These are phyloP conservation scores for Cataglyphis cursor DNA, from an alignment of 2,888 invertebrate genomes.

Conservation along the genomic window DNA sequence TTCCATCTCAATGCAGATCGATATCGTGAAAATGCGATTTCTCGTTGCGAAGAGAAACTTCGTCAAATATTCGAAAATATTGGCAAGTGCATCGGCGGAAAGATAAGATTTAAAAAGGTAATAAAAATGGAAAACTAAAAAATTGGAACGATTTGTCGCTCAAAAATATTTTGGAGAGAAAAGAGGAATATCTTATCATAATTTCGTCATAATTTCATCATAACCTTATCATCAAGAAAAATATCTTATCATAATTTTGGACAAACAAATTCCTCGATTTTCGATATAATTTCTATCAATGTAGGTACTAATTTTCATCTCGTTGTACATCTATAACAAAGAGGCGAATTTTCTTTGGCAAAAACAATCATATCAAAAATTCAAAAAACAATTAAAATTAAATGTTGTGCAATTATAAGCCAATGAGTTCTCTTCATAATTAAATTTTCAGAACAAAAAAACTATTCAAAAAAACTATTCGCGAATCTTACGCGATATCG, in stretches of 20 bases:
- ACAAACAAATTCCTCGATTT: slow-evolving; percentile 24
- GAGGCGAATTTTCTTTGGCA: background rate
- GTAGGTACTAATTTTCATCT: background rate
- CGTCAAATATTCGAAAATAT: background rate
- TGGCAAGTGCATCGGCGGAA: background rate
- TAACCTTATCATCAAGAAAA: slow-evolving; percentile 8
- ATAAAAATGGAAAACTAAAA: slow-evolving; percentile 21
- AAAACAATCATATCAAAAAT: background rate
- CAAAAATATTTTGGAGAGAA: slow-evolving; percentile 5
- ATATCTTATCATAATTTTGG: slow-evolving; percentile 15
- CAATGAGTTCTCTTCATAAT: background rate
- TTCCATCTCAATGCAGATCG: slow-evolving; percentile 61
- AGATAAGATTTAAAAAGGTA: slow-evolving; percentile 10
- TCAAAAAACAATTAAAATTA: background rate
- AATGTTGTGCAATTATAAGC: background rate
- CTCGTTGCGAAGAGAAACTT: slow-evolving; percentile 43
- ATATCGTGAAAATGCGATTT: slow-evolving; percentile 36
- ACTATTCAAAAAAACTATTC: background rate
- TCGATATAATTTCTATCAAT: slow-evolving; percentile 28
- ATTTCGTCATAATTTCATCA: slow-evolving; percentile 9
- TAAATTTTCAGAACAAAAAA: background rate
- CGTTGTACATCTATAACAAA: background rate
- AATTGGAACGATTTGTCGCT: slow-evolving; percentile 27
- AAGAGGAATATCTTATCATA: slow-evolving; percentile 7
- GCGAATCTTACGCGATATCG: slow-evolving; percentile 25